phyloP scores from a whole-genome alignment of 2,888 invertebrate genomes.

The Macaria notata region DNA sequence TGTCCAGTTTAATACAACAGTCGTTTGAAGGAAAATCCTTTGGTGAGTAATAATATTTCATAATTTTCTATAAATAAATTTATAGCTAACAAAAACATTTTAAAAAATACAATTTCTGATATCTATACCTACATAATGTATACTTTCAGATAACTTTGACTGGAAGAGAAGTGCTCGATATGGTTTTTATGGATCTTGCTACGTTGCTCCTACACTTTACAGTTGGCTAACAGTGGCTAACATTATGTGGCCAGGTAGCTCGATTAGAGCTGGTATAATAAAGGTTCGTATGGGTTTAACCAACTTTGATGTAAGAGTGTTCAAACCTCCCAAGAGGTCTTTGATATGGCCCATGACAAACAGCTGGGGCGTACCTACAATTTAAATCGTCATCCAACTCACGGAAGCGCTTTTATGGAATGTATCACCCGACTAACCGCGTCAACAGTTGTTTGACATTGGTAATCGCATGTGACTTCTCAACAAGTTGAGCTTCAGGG shows the following conservation, averaged over 20 bases:
- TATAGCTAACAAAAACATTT: no score
- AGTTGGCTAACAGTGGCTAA: constrained; percentile 90
- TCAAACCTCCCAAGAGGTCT: no score
- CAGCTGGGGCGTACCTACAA: no score
- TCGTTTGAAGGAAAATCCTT: constrained; percentile 84
- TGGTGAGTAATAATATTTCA: constrained; percentile 65
- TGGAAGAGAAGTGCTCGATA: constrained; percentile 87
- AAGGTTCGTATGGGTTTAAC: constrained; percentile 79
- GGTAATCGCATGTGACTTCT: no score
- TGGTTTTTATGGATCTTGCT: constrained; percentile 90
- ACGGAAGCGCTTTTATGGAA: no score
- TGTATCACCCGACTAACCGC: no score
- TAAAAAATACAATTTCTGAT: no score
- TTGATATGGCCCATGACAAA: no score
- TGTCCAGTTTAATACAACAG: constrained; percentile 88
- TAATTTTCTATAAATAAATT: background rate
- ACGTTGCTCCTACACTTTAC: constrained; percentile 91
- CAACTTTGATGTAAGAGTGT: background rate
- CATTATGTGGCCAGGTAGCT: constrained; percentile 88
- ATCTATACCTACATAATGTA: no score
- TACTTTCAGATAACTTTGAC: constrained; percentile 80
- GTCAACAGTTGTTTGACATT: no score
- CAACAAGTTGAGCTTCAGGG: no score
- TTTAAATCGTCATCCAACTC: no score
- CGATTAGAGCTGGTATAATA: constrained; percentile 85